Percentiles rank a stretch among this genome's conserved stretches.
Conservation (phyloP, 64 coral and sea anemone species). For the Stichodactyla helianthus region DNA sequence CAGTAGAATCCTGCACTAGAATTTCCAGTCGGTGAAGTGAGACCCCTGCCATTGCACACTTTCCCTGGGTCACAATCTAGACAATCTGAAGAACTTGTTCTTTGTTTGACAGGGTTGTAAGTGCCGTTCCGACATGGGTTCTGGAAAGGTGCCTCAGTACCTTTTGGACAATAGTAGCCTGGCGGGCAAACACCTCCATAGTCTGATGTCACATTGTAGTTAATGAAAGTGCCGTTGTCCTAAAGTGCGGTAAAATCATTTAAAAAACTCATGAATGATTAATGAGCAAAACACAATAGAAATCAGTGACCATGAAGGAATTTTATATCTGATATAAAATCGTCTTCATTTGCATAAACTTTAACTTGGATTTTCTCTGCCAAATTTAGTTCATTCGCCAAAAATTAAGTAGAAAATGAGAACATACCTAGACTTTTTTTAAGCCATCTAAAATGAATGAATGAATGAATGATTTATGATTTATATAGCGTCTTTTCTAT, state of each 20-base stretch:
- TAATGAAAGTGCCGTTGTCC: conserved; percentile 63
- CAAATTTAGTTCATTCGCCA: too few relatives aligned
- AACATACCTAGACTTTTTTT: too few relatives aligned
- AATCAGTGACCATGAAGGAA: too few relatives aligned
- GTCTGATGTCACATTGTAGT: conserved; percentile 41
- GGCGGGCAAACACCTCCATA: conserved; percentile 87
- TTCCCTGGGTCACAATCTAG: conserved; percentile 62
- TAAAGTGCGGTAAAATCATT: not conserved
- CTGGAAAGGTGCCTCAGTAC: conserved; percentile 41
- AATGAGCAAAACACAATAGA: too few relatives aligned
- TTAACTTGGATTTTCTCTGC: too few relatives aligned
- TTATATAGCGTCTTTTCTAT: too few relatives aligned
- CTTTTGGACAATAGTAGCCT: conserved; percentile 73
- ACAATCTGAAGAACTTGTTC: conserved; percentile 52
- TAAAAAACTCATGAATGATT: too few relatives aligned
- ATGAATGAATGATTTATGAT: too few relatives aligned
- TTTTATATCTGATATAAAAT: too few relatives aligned
- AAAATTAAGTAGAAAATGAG: too few relatives aligned
- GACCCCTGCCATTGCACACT: conserved; percentile 79
- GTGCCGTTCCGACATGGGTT: conserved; percentile 84
- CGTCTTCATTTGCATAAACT: too few relatives aligned
- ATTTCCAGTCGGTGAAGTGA: conserved; percentile 69
- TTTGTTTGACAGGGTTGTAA: conserved; percentile 60
- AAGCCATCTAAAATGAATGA: too few relatives aligned
- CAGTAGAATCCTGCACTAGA: conserved; percentile 86